Conservation (phyloP, 2,797 vertebrate species). For the Danionella dracula region DNA sequence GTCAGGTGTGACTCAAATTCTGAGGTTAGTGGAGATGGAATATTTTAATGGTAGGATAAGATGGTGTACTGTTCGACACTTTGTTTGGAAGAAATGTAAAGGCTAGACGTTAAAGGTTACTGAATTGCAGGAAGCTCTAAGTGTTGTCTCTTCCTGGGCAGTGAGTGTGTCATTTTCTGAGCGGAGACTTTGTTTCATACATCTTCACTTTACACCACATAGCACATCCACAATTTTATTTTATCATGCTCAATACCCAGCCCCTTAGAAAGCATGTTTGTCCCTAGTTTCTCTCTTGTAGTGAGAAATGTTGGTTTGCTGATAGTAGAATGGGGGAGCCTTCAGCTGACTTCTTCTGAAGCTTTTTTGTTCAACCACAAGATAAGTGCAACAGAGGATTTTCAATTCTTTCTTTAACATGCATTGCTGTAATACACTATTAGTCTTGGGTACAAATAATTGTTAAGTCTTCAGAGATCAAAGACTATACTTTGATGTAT, state of each 20-base stretch:
- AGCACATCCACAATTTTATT: not conserved
- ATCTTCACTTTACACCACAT: not conserved
- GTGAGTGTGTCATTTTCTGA: not conserved
- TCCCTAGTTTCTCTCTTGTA: slow-evolving; percentile 15
- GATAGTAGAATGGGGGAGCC: not conserved
- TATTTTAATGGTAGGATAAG: not conserved
- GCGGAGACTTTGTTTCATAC: not conserved
- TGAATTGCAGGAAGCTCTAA: not conserved
- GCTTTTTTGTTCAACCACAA: slow-evolving; percentile 14
- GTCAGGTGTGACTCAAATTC: not conserved
- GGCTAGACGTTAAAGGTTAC: not conserved
- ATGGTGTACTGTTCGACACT: not conserved
- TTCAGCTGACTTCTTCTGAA: not conserved
- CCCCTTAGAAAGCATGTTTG: not conserved
- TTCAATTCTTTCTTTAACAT: slow-evolving; percentile 1
- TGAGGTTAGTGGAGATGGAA: not conserved
- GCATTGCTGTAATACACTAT: not conserved
- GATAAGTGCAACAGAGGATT: slow-evolving; percentile 26
- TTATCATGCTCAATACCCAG: not conserved
- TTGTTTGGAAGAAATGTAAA: not conserved
- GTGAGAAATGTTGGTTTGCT: no score
- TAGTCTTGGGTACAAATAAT: not conserved
- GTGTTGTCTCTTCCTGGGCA: not conserved
- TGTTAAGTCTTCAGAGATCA: not conserved
- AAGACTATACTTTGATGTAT: not conserved